Evolutionary conservation across 2,113 vertebrate species (phyloP), one percentile per base, ranked within the genome.

Genomic region (Hassar affinis): DNA sequence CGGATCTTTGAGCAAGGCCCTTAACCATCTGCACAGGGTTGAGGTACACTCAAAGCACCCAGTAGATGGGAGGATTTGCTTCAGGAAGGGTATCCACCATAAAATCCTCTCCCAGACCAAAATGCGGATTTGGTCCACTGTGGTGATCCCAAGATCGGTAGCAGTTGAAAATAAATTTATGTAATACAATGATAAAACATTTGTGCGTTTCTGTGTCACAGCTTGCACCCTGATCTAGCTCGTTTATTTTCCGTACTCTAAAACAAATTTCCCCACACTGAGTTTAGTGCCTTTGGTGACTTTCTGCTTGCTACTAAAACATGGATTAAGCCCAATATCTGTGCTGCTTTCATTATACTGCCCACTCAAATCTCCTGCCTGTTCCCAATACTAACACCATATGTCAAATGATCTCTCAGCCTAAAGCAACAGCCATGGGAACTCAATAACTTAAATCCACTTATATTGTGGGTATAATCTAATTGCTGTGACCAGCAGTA

Each of bases 401-500:
- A 62, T 71, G 81, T 83, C 84, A 85, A 64, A 80, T 45, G 83
- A 85, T 77, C 72, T 84, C 79, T 45, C 64, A 71, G 76, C 82
- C 82, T 78, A 69, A 79, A 84, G 82, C 82, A 84, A 79, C 64
- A 85, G 56, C 77, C 86, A 52, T 49, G 45, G 77, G 76, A 76
- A 74, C 59, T 80, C 42, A 74, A 79, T 84, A 84, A 84, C 68
- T 33, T 80, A 87, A 79, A 82, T 83, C 77, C 52, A 20, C 75
- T 82, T 68, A 69, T 83, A 80, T 69, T 76, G 78, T 62, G 77
- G 51, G 83, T 75, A 64, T 69, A 87, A 83, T 85, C 78, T 52
- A 83, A 87, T 79, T 80, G 80, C 69, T 77, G 77, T 83, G 86
- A 85, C 80, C 74, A 64, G 62, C 71, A 82, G 84, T 83, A 83